Base-by-base conservation (phyloP, 2,888 invertebrate species). In the Chamaedrilus cognettii region DNA sequence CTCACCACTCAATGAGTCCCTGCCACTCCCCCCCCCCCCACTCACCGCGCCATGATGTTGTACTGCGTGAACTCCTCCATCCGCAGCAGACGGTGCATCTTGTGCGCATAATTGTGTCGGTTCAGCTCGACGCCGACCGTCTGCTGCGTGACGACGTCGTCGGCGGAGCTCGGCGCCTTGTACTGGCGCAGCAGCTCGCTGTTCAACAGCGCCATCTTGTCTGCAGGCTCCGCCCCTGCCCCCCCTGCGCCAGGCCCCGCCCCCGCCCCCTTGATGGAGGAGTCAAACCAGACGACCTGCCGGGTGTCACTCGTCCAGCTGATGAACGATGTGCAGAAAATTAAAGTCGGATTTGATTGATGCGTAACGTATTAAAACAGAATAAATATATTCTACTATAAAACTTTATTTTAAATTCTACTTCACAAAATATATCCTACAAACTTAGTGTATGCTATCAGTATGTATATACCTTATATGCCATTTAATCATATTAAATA, bases 11-110 rank as follows among this genome's bases (percentile, higher is more conserved):
- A n/a, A n/a, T n/a, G n/a, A n/a, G n/a, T n/a, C n/a, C n/a, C n/a
- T n/a, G n/a, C n/a, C n/a, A n/a, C n/a, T n/a, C n/a, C n/a, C n/a
- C n/a, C n/a, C n/a, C n/a, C n/a, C n/a, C n/a, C 42, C 7, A 50
- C 51, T 63, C 67, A 82, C 81, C 77, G 77, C 32, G 80, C 75
- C 55, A 82, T 79, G 32, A 80, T 77, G 52, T 76, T 74, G 60
- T 78, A 77, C 50, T 80, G 70, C 0, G 77, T 77, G 51, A 81
- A 74, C 66, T 82, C 82, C 66, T 82, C 82, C 56, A 81, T 65
- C 42, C 79, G 75, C 34, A 82, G 70, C 33, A 82, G 69, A 31
- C 78, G 75, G 68, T 81, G 80, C 81, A 82, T 82, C 72, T 81
- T 82, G 68, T 79, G 79, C 23, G 74, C 69, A 64, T 82, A 82